These are phyloP conservation scores for Tetramorium parvispinum DNA, from an alignment of 1,140 invertebrate genomes.

Conservation along the genomic window DNA sequence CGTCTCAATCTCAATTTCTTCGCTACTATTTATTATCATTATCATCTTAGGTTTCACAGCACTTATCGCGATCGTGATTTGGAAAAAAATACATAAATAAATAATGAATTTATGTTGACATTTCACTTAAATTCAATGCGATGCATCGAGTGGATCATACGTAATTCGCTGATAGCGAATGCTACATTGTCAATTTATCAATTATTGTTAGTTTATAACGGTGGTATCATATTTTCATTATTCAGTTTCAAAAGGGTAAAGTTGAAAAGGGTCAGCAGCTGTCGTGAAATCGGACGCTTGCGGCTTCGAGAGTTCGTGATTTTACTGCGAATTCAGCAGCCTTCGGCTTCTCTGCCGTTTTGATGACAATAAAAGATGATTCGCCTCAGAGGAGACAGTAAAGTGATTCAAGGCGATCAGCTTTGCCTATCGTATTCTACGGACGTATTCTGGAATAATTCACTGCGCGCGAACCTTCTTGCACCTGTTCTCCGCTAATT, in stretches of 20 bases:
- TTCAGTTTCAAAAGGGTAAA: neutral
- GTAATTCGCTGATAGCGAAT: neutral
- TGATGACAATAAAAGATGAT: constrained; percentile 28
- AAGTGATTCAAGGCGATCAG: constrained; percentile 53
- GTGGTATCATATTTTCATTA: neutral
- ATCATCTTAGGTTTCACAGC: neutral
- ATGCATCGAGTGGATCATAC: neutral
- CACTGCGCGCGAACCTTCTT: neutral
- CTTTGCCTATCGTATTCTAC: constrained; percentile 31
- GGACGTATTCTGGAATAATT: constrained; percentile 7
- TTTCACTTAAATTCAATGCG: neutral
- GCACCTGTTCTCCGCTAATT: constrained; percentile 52
- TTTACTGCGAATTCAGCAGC: constrained; percentile 7
- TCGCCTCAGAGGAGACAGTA: neutral
- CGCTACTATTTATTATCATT: constrained; percentile 30
- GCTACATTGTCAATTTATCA: neutral
- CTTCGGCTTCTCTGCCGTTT: neutral
- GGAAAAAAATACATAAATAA: neutral
- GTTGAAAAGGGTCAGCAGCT: neutral
- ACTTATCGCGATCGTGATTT: neutral
- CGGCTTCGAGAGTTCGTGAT: neutral
- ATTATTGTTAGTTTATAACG: neutral
- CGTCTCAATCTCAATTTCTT: constrained; percentile 15
- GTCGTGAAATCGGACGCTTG: neutral
- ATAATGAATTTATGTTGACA: neutral